Evolutionary conservation across 2,113 vertebrate species (phyloP), one percentile per base, ranked within the genome.

Genomic region (Tragelaphus strepsiceros): DNA sequence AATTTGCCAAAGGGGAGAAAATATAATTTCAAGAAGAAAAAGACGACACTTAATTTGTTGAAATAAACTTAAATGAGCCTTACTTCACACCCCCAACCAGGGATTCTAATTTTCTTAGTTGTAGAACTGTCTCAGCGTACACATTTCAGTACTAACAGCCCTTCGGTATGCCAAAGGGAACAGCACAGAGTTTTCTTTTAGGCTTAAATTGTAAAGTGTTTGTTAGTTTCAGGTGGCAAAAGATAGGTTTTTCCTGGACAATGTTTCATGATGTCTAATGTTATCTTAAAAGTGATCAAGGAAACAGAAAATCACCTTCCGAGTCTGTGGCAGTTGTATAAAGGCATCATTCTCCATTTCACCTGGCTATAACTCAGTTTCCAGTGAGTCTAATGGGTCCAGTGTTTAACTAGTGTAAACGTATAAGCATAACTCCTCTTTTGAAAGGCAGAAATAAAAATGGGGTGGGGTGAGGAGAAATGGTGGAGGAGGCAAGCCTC

Each of bases 1-100:
- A 95, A 98, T 88, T 98, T 98, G 56, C 54, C 77, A 94, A 97
- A 84, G 53, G 86, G 32, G 46, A 97, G 46, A 98, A 97, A 97
- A 94, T 92, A 13, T 87, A 30, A 54, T 53, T 91, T 39, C 85
- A n/a, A 53, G 96, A 80, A 97, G 85, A 32, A 87, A 85, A 46
- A 92, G 49, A 12, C 46, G 46, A 64, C 24, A 49, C 21, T 94
- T 85, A 54, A 85, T 97, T 94, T 32, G 32, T 85, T 97, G 64
- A 49, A 61, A 96, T 82, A 93, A 93, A 91, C 81, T 94, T 90
- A 54, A 62, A 74, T 93, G 78, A 87, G n/a, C 32, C 80, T 92
- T 46, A 13, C 12, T 58, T 93, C 62, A 87, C 17, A 74, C 10
- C 58, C 19, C n/a, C 30, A 39, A 61, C 54, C 77, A 83, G 78